Evolutionary conservation across 2,113 vertebrate species (phyloP).

Genomic region (Pluvialis apricaria): DNA sequence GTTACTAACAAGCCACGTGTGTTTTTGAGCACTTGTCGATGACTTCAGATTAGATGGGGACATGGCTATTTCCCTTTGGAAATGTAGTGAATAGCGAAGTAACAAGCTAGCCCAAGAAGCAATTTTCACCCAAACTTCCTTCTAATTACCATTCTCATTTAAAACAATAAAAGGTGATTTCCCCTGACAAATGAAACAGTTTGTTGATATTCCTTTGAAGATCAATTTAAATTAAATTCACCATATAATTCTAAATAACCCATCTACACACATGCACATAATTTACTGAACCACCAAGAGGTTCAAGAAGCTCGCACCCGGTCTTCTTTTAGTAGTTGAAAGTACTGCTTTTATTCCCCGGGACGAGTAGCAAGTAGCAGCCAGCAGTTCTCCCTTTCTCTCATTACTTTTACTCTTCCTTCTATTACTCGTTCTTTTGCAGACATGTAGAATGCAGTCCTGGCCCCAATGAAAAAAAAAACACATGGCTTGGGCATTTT

Average conservation of each 20-base stretch:
- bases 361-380: neutral
- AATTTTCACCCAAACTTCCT: conserved; percentile 40
- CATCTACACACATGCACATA: neutral
- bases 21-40: conserved; percentile 29
- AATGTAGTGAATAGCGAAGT: neutral
- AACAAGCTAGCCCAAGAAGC: conserved; percentile 1
- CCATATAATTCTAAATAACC: conserved; percentile 25
- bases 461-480: fast-evolving
- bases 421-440: neutral
- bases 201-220: conserved; percentile 45
- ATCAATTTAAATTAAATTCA: conserved; percentile 54
- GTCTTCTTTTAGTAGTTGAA: neutral
- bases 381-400: neutral
- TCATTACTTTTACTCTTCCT: neutral
- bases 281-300: conserved; percentile 27
- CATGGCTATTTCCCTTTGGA: conserved; percentile 20
- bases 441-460: neutral
- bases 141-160: conserved; percentile 59
- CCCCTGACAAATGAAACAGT: conserved; percentile 25
- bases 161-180: conserved; percentile 64
- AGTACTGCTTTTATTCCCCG: neutral
- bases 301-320: neutral
- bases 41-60: conserved; percentile 8
- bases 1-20: neutral
- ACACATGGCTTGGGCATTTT: neutral